phyloP scores from a whole-genome alignment of 2,888 invertebrate species.

The Parthenolecanium corni region DNA sequence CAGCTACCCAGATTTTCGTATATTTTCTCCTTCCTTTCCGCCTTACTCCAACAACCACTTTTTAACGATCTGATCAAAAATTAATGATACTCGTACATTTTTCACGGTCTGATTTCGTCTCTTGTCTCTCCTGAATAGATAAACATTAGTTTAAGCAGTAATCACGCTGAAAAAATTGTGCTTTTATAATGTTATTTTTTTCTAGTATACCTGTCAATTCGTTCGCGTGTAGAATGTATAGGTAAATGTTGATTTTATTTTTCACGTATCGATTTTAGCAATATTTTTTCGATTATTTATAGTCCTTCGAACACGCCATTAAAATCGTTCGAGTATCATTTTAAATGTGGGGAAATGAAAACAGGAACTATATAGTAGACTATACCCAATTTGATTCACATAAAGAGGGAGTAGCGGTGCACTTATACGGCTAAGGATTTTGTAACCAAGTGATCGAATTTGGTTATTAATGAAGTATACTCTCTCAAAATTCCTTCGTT shows the following conservation, averaged over 20 bases:
- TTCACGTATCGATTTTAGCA: neutral
- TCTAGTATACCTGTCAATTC: no score
- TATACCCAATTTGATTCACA: no score
- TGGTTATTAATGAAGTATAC: no score
- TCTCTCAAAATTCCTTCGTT: no score
- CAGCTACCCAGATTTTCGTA: neutral
- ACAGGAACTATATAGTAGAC: no score
- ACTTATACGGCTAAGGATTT: no score
- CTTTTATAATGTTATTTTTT: no score
- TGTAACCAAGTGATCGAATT: no score
- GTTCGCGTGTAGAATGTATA: no score
- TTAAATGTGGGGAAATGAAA: neutral
- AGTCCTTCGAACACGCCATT: neutral
- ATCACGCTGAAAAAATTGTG: neutral
- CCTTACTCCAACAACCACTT: neutral
- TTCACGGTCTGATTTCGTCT: no score
- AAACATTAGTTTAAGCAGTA: neutral
- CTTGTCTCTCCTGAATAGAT: neutral
- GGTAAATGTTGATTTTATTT: no score
- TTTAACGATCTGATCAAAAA: conserved; percentile 10
- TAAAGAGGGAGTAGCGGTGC: no score
- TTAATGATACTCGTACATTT: neutral
- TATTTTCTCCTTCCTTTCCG: neutral
- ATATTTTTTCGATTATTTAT: neutral
- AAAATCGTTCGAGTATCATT: neutral